Base-by-base conservation (phyloP, 1,140 invertebrate species). In the Spodoptera litura region DNA sequence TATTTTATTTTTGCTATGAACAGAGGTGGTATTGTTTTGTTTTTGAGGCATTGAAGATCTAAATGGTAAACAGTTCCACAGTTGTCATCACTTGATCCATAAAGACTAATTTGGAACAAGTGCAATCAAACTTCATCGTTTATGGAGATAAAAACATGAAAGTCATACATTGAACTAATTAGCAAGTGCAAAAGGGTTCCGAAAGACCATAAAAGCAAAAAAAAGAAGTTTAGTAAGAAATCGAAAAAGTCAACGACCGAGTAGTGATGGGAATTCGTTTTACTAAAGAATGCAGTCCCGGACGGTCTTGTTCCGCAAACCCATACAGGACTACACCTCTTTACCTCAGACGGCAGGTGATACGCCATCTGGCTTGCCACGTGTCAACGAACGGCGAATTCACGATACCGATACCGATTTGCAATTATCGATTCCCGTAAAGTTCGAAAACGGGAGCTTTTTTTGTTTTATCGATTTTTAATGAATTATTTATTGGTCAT, bases 311-410 rank as follows among this genome's bases (percentile, higher is more conserved):
- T 89, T 87, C 86, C 87, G 84, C 80, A 82, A 87, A 85, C 81
- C 62, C 59, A 75, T 75, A 75, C 59, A 75, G 73, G 59, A 75
- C 59, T 52, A 61, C 11, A 62, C 73, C 59, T 75, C 68, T 56
- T 71, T 64, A 64, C 20, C 64, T 27, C 62, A 58, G 25, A 31
- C 73, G 80, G 90, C 92, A 93, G 92, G 92, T 93, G 92, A 91
- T 84, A 83, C 77, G 38, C 86, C 91, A 91, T 91, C 87, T 92
- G 92, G 88, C 70, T 62, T 71, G 80, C 87, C 90, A 91, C 90
- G 90, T 92, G 91, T 87, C 88, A 89, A 90, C 84, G 73, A 53
- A 75, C 73, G 72, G 74, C 84, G 84, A 86, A 84, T 87, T 87
- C 83, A 81, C 81, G 53, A 81, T 85, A 84, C 72, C 86, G 85